phyloP scores from a whole-genome alignment of 1,140 invertebrate species.

The Drosophila lacteicornis region DNA sequence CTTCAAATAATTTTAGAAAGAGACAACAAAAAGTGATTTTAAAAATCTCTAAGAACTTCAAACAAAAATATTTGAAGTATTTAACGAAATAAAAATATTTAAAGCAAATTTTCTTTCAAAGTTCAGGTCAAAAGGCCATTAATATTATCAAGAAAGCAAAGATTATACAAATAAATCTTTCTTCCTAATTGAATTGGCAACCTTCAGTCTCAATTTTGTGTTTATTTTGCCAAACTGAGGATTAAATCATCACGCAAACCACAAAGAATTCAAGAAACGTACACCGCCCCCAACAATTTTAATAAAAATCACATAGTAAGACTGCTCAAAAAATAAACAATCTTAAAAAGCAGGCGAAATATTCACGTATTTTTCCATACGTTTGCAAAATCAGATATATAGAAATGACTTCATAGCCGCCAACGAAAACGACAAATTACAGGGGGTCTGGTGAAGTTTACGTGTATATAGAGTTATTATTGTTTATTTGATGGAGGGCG shows the following conservation, averaged over 20 bases:
- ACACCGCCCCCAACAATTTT: constrained; percentile 2
- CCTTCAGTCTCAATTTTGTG: no score
- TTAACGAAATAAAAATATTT: not conserved
- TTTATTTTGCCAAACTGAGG: not conserved
- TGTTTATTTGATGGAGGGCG: constrained; percentile 45
- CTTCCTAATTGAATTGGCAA: not conserved
- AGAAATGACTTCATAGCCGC: constrained; percentile 54
- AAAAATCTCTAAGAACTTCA: not conserved
- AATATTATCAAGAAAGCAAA: not conserved
- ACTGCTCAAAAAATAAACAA: not conserved
- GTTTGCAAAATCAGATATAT: constrained; percentile 18
- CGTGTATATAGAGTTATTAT: constrained; percentile 12
- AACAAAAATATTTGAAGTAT: not conserved
- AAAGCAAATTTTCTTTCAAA: not conserved
- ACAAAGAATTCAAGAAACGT: not conserved
- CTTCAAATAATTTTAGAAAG: not conserved
- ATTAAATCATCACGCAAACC: constrained; percentile 12
- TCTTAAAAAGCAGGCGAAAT: constrained; percentile 1
- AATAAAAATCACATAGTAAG: constrained; percentile 4
- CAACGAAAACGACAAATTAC: constrained; percentile 3
- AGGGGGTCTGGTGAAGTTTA: constrained; percentile 22
- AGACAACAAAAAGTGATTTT: not conserved
- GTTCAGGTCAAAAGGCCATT: not conserved
- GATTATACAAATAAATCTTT: not conserved
- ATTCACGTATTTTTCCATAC: constrained; percentile 52